Evolutionary conservation across 2,888 invertebrate genomes (phyloP), one percentile per base, ranked within the genome.

Genomic region (Cataglyphis livida): DNA sequence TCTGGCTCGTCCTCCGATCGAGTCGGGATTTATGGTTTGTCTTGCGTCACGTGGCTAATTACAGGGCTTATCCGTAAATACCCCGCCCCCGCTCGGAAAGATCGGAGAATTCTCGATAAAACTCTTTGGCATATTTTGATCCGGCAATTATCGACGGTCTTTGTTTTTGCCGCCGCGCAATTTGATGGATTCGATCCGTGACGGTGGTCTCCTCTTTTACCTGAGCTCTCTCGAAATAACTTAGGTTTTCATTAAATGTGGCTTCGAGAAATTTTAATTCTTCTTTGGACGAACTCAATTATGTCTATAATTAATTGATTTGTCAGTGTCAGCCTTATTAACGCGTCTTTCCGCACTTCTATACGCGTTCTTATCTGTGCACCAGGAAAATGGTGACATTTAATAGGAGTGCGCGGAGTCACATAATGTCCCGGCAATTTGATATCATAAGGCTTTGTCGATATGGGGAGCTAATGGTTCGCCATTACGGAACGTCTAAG

Each of bases 391-490:
- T 84, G 82, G 76, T 86, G 85, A 86, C 84, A 86, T 84, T 84
- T 84, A 88, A 89, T 84, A 89, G 86, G 89, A 87, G 44, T 65
- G 87, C 85, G 85, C 81, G 81, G 85, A 83, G 81, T 86, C 82
- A 82, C 86, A 81, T 88, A 89, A 90, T 87, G 88, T 86, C 76
- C 87, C 71, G 85, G 90, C 83, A 91, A 91, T 84, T 84, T 85
- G 91, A 91, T 91, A 91, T 85, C 85, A 76, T 66, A 70, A 83
- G 75, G 85, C 68, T 71, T 74, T 62, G 70, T 68, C 74, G 86
- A 84, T 84, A 85, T 64, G 85, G 73, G 74, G 76, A 51, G 87
- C 90, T 92, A 92, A 92, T 92, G 92, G 92, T 76, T 85, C 89
- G 83, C 89, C 87, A 87, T 87, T 88, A 90, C 84, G 73, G 75